These are phyloP conservation scores for Rhinichthys klamathensis DNA, from an alignment of 2,113 vertebrate genomes.

Conservation along the genomic window DNA sequence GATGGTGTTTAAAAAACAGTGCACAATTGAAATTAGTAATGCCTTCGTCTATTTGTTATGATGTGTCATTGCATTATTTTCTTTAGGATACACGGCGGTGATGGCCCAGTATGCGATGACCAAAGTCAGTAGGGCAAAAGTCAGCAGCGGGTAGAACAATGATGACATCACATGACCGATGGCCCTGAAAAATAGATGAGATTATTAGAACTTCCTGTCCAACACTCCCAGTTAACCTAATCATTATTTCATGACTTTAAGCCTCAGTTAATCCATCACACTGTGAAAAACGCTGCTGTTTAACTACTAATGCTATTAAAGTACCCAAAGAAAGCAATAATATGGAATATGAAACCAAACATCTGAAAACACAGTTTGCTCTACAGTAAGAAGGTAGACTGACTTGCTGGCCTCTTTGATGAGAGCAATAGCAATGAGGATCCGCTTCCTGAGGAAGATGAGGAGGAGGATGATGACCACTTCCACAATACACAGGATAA, in stretches of 20 bases:
- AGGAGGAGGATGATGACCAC: slow-evolving; percentile 87
- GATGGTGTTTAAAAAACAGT: background rate
- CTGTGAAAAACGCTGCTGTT: background rate
- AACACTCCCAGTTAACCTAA: background rate
- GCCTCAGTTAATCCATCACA: background rate
- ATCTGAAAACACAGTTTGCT: background rate
- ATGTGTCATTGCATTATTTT: background rate
- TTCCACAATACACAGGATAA: slow-evolving; percentile 88
- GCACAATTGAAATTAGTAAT: background rate
- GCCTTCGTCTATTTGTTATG: background rate
- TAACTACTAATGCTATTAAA: slow-evolving; percentile 11
- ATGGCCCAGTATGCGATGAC: slow-evolving; percentile 94
- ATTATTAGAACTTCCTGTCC: slow-evolving; percentile 10
- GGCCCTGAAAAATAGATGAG: slow-evolving; percentile 76
- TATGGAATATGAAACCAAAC: slow-evolving; percentile 16
- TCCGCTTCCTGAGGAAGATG: slow-evolving; percentile 93
- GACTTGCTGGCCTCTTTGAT: slow-evolving; percentile 96
- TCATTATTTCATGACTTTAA: slow-evolving; percentile 18
- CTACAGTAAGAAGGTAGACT: slow-evolving; percentile 30
- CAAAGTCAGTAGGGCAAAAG: slow-evolving; percentile 86
- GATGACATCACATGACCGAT: slow-evolving; percentile 89
- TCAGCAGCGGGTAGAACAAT: slow-evolving; percentile 88
- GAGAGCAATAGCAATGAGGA: slow-evolving; percentile 90
- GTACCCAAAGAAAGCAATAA: background rate
- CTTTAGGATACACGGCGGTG: slow-evolving; percentile 91